Evolutionary conservation across 2,113 vertebrate species (phyloP).

Genomic region (Stegostoma tigrinum): DNA sequence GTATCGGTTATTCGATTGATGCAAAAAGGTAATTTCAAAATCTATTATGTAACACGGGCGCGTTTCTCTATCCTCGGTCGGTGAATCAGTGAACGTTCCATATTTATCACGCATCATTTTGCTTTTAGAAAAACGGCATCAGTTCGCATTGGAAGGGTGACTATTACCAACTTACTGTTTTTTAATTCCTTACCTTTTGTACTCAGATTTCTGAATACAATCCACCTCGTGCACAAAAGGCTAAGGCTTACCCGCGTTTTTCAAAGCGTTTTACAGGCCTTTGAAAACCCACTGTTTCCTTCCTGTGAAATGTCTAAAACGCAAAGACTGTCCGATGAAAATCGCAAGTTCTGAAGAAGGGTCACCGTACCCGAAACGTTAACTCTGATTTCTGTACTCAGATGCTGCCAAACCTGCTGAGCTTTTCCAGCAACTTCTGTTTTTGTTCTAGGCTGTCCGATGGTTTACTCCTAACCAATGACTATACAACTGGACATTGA

Average conservation of each 20-base stretch:
- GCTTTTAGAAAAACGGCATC: neutral
- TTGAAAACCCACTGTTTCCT: neutral
- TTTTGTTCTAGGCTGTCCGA: neutral
- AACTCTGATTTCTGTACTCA: no score
- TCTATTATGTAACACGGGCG: neutral
- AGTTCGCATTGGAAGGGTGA: neutral
- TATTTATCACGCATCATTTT: neutral
- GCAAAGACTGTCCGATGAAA: neutral
- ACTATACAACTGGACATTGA: neutral
- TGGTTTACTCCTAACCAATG: neutral
- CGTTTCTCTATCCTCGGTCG: neutral
- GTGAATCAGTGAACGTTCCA: neutral
- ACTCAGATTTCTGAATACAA: neutral
- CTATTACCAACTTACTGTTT: neutral
- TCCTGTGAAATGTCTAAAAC: neutral
- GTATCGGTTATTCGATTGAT: neutral
- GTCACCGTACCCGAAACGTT: no score
- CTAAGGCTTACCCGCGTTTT: neutral
- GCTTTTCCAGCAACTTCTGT: no score
- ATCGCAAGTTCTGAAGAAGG: no score
- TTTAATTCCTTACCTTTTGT: neutral
- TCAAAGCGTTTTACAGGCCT: neutral
- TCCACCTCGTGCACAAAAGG: neutral
- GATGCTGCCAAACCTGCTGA: no score
- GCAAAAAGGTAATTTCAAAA: constrained; percentile 24